Evolutionary conservation across 1,140 invertebrate species (phyloP), one percentile per base, ranked within the genome.

Genomic region (Nymphalis io): DNA sequence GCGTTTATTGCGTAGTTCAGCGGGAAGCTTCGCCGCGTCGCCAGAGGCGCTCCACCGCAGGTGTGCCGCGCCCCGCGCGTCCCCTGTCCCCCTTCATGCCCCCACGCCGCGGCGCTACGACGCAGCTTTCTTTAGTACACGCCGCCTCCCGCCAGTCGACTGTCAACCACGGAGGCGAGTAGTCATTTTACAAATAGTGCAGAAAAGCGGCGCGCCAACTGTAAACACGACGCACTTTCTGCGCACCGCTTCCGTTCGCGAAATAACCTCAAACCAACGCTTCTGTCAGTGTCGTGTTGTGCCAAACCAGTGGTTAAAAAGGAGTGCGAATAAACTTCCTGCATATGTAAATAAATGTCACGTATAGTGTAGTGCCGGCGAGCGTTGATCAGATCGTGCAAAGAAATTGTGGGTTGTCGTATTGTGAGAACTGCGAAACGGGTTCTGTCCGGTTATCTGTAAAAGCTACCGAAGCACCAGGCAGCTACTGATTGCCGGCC

Each of bases 1-100:
- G 88, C 86, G 88, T 88, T 90, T 90, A 90, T 90, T 90, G 86
- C 88, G 88, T 89, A 87, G 85, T 82, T 82, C 82, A 87, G 85
- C 85, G 85, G 84, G 83, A 88, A 88, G 87, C 88, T 88, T 80
- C 81, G 84, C 79, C 76, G 81, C 77, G 76, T 84, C 81, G 80
- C 82, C 72, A 75, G 80, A 86, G 82, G 79, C 83, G 84, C 83
- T 83, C 85, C 78, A 82, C 84, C 85, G 88, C 87, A 89, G 87
- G 88, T 90, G 87, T 82, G 80, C 85, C 85, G 62, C 78, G 68
- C 79, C 51, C 75, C 75, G 76, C 75, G 21, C 44, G 60, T 59
- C 61, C 33, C 62, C 58, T 72, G 70, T 64, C 74, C 65, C 48
- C 76, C 76, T 76, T 33, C 27, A 71, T 48, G 20, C 38, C 59